Conservation (phyloP, 2,113 vertebrate genomes). For the Panthera leo region DNA sequence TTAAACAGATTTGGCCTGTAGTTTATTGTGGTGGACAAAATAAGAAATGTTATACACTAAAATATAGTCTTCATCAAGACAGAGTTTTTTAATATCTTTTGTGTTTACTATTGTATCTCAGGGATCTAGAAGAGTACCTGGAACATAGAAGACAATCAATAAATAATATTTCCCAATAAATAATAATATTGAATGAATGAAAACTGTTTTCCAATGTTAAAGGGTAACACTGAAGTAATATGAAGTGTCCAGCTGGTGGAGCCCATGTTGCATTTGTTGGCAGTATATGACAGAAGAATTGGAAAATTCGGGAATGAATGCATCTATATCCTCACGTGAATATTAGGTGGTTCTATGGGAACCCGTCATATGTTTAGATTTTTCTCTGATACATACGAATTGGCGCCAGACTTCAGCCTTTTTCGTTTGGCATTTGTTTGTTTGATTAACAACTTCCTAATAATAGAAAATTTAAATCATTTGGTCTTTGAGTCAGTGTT, state of each 20-base stretch:
- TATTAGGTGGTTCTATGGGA: background rate
- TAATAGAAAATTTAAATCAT: slow-evolving; percentile 10
- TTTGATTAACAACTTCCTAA: background rate
- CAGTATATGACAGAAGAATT: background rate
- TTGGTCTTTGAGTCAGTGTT: background rate
- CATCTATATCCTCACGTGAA: background rate
- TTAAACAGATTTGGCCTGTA: background rate
- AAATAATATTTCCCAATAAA: background rate
- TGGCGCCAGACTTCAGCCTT: background rate
- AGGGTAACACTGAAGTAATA: slow-evolving; percentile 53
- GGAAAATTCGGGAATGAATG: background rate
- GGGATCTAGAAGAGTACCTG: background rate
- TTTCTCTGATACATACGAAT: background rate
- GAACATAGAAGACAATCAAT: background rate
- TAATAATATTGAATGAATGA: background rate
- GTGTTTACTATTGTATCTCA: background rate
- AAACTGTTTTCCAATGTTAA: background rate
- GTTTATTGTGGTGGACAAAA: background rate
- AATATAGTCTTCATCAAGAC: background rate
- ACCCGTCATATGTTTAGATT: background rate
- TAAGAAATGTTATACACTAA: background rate
- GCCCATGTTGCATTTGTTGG: slow-evolving; percentile 15
- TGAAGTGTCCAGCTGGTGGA: slow-evolving; percentile 73
- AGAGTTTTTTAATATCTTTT: background rate
- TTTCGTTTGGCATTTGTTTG: background rate